Conservation (phyloP, 1,140 invertebrate genomes). For the Micrasema longulum region DNA sequence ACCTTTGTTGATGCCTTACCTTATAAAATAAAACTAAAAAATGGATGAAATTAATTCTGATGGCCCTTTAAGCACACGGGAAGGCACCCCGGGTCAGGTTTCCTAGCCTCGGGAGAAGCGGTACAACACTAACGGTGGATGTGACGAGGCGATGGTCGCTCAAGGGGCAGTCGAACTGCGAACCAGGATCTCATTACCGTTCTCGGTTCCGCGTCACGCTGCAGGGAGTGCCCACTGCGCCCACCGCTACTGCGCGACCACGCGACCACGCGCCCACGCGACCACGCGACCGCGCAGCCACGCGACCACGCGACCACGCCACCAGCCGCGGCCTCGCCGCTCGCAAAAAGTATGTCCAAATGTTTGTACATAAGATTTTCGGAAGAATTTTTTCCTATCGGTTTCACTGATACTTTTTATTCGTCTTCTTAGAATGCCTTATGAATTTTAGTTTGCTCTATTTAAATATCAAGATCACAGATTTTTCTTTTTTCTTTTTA, state of each 20-base stretch:
- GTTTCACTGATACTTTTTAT: background rate
- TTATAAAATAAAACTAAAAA: no score
- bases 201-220: conserved; percentile 11
- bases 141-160: no score
- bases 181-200: conserved; percentile 33
- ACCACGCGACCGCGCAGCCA: background rate
- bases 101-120: background rate
- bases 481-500: no score
- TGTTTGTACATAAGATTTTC: background rate
- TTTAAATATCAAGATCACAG: no score
- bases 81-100: background rate
- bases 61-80: no score
- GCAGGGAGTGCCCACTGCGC: background rate
- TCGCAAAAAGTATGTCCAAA: background rate
- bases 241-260: background rate
- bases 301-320: background rate
- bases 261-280: background rate
- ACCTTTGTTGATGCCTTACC: no score
- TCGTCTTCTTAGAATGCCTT: no score
- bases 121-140: no score
- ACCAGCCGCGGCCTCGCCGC: no score
- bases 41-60: no score
- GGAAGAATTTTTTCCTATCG: background rate
- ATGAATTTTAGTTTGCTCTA: no score
- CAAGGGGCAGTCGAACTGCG: no score